These are phyloP conservation scores for Epirrhoe tristata DNA, from an alignment of 2,888 invertebrate genomes.

Conservation along the genomic window DNA sequence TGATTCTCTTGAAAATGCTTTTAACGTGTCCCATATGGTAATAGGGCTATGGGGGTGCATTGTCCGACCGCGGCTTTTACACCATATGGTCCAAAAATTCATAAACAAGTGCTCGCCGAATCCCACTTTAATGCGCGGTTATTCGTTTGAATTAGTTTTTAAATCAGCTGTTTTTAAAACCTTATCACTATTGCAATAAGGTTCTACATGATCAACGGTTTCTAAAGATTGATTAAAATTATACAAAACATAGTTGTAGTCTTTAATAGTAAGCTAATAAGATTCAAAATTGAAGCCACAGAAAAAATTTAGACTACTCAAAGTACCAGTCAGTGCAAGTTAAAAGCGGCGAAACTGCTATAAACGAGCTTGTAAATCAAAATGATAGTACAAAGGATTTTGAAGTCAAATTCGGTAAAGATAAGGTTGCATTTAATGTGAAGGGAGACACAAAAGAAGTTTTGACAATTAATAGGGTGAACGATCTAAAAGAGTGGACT, in stretches of 20 bases:
- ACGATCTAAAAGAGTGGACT: slow-evolving; percentile 71
- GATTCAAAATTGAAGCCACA: slow-evolving; percentile 45
- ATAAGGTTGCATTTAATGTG: slow-evolving; percentile 52
- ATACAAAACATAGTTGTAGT: slow-evolving; percentile 40
- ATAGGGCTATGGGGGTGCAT: slow-evolving; percentile 76
- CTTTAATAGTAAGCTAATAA: slow-evolving; percentile 36
- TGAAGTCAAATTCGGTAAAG: neutral
- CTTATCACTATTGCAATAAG: slow-evolving; percentile 44
- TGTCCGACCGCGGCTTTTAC: slow-evolving; percentile 80
- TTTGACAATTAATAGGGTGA: slow-evolving; percentile 79
- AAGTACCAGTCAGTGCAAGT: slow-evolving; percentile 62
- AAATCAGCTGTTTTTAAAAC: slow-evolving; percentile 44
- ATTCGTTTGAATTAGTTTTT: slow-evolving; percentile 55
- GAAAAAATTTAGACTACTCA: slow-evolving; percentile 45
- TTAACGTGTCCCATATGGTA: slow-evolving; percentile 84
- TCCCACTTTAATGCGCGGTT: slow-evolving; percentile 72
- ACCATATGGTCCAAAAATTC: slow-evolving; percentile 84
- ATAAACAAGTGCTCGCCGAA: slow-evolving; percentile 81
- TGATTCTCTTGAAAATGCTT: slow-evolving; percentile 79
- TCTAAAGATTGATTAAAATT: slow-evolving; percentile 36
- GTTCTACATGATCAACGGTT: slow-evolving; percentile 36
- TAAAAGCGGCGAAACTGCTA: slow-evolving; percentile 66
- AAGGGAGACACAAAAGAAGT: slow-evolving; percentile 52
- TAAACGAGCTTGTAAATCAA: slow-evolving; percentile 65
- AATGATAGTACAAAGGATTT: slow-evolving; percentile 38